Evolutionary conservation across 2,888 invertebrate genomes (phyloP).

Genomic region (Syrista parreyssii): DNA sequence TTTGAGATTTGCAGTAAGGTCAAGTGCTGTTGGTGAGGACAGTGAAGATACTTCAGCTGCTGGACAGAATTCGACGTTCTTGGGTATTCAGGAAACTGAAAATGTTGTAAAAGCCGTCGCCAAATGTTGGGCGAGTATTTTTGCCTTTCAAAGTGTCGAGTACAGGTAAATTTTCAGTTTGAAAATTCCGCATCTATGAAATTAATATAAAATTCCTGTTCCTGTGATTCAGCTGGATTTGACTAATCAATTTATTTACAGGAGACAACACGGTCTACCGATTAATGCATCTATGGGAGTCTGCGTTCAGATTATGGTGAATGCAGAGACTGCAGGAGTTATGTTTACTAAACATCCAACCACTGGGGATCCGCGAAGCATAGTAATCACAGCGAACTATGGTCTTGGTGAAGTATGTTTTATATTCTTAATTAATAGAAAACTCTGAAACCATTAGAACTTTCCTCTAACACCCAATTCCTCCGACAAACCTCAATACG

Average conservation of each 20-base stretch:
- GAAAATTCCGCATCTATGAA: no score
- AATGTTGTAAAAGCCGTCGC: constrained; percentile 72
- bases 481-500: not conserved
- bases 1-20: constrained; percentile 74
- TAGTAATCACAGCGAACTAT: constrained; percentile 83
- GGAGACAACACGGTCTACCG: constrained; percentile 79
- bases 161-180: constrained; percentile 72
- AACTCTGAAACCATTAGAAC: not conserved
- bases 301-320: constrained; percentile 82
- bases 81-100: constrained; percentile 72
- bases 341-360: constrained; percentile 85
- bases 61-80: constrained; percentile 84
- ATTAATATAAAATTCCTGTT: no score
- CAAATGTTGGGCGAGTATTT: constrained; percentile 87
- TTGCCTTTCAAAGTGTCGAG: constrained; percentile 79
- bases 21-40: constrained; percentile 83
- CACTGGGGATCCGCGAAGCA: constrained; percentile 74
- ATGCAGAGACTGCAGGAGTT: constrained; percentile 80
- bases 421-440: not conserved
- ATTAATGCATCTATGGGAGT: constrained; percentile 80
- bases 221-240: no score
- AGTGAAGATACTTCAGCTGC: constrained; percentile 83
- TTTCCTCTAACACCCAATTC: not conserved
- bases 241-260: constrained; percentile 10
- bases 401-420: constrained; percentile 82